These are phyloP conservation scores for Columba livia DNA, from an alignment of 2,113 vertebrate genomes.

Conservation along the genomic window DNA sequence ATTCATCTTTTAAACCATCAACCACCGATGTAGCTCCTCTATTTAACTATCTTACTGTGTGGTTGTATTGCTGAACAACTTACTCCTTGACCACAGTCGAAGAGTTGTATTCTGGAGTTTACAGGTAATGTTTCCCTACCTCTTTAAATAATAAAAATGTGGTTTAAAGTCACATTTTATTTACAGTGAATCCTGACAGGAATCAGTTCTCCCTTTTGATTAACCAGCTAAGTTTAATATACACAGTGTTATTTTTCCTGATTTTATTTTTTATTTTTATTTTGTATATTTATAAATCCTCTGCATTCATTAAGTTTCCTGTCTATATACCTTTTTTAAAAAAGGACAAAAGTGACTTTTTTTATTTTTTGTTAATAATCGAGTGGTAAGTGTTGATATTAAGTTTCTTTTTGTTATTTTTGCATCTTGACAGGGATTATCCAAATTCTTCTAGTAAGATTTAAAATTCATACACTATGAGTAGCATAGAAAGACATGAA, in stretches of 20 bases:
- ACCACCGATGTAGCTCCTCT: neutral
- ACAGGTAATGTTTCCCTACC: neutral
- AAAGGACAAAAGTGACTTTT: accelerated
- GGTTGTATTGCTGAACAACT: neutral
- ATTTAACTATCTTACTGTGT: neutral
- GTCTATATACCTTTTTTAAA: neutral
- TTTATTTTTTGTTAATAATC: too few relatives aligned
- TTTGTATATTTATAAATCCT: neutral
- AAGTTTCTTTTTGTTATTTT: neutral
- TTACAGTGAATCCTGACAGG: neutral
- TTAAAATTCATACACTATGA: neutral
- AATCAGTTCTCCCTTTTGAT: neutral
- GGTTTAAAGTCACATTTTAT: neutral
- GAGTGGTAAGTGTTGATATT: neutral
- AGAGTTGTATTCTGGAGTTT: neutral
- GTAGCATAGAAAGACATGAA: neutral
- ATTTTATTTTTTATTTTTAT: neutral
- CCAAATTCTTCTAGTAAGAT: neutral
- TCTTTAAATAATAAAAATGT: neutral
- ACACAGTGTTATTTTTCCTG: neutral
- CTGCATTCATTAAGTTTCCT: neutral
- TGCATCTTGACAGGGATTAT: neutral
- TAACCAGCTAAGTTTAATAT: neutral
- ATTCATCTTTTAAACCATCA: neutral
- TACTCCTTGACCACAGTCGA: neutral